Evolutionary conservation across 1,140 invertebrate genomes (phyloP).

Genomic region (Hycleus cichorii): DNA sequence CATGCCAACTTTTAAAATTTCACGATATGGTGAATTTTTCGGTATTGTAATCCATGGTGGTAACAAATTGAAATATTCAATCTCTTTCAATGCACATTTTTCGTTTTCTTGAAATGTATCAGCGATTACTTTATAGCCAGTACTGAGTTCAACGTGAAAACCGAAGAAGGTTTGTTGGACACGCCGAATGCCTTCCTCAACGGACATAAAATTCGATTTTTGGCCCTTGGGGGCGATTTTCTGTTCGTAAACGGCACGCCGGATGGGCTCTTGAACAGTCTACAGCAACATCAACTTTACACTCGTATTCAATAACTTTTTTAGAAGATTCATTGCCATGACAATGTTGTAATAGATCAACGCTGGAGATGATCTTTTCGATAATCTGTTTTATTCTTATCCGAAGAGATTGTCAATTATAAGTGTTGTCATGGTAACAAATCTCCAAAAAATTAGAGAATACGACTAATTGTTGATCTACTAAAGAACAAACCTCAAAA

Average conservation of each 20-base stretch:
- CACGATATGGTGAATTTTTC: constrained; percentile 50
- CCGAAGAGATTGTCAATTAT: too few relatives aligned
- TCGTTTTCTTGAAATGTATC: constrained; percentile 54
- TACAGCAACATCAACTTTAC: not conserved
- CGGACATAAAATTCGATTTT: constrained; percentile 45
- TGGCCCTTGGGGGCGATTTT: constrained; percentile 50
- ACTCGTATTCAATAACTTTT: not conserved
- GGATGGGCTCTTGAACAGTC: constrained; percentile 44
- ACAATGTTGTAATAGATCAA: too few relatives aligned
- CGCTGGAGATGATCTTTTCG: too few relatives aligned
- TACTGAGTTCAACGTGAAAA: constrained; percentile 51
- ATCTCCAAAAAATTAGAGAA: too few relatives aligned
- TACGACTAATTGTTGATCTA: too few relatives aligned
- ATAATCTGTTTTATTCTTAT: too few relatives aligned
- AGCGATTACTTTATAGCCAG: constrained; percentile 51
- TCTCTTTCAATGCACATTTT: constrained; percentile 55
- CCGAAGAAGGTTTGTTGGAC: constrained; percentile 52
- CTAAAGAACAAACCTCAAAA: constrained; percentile 36
- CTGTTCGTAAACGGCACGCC: constrained; percentile 50
- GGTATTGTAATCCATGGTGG: constrained; percentile 49
- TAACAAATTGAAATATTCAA: constrained; percentile 48
- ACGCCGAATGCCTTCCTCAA: constrained; percentile 49
- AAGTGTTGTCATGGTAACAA: too few relatives aligned
- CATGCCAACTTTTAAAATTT: constrained; percentile 50
- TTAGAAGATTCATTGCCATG: not conserved